Percentiles rank a stretch among this genome's conserved stretches.
These are phyloP conservation scores for Eucriotettix oculatus DNA, from an alignment of 2,888 invertebrate species.

Conservation along the genomic window DNA sequence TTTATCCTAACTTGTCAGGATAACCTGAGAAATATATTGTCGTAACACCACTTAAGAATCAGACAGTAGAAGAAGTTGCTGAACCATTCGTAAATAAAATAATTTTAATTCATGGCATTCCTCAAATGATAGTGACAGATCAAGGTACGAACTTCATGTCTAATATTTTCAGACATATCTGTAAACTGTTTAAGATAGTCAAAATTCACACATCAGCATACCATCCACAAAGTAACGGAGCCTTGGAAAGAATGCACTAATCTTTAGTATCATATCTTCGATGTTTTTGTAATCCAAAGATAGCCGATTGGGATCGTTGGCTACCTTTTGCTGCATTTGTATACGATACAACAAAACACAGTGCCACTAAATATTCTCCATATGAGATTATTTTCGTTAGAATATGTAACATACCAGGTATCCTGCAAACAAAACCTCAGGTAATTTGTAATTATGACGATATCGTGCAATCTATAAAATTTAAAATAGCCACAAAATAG, in stretches of 20 bases:
- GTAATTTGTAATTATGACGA: background rate
- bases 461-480: background rate
- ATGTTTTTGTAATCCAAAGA: background rate
- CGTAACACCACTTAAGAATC: too few relatives aligned
- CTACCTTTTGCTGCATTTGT: background rate
- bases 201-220: constrained; percentile 7
- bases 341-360: background rate
- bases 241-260: background rate
- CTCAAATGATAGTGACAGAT: too few relatives aligned
- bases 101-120: too few relatives aligned
- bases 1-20: too few relatives aligned
- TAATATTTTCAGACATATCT: background rate
- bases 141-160: background rate
- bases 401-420: background rate
- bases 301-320: background rate
- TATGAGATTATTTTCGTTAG: background rate
- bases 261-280: background rate
- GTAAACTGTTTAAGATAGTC: background rate
- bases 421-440: background rate
- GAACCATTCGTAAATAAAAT: too few relatives aligned
- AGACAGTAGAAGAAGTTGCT: too few relatives aligned
- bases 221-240: background rate
- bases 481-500: too few relatives aligned
- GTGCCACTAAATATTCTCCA: background rate
- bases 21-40: too few relatives aligned